Evolutionary conservation across 2,113 vertebrate genomes (phyloP).

Genomic region (Chaenogobius annularis): DNA sequence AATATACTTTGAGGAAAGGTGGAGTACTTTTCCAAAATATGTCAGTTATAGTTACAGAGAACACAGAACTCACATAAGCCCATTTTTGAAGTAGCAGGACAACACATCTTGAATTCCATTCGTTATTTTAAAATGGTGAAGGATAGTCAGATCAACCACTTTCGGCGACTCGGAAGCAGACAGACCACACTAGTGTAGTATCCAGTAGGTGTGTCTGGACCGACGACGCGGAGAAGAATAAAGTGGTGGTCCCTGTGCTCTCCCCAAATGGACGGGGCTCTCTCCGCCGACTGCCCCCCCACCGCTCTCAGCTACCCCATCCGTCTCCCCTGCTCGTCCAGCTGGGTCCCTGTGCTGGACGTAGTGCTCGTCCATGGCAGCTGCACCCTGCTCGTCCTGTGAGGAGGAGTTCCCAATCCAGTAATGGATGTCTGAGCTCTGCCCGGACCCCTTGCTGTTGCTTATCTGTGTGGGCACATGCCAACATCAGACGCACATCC

Average conservation of each 20-base stretch:
- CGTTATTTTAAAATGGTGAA: too few relatives aligned
- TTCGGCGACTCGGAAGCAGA: too few relatives aligned
- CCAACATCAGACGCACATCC: neutral
- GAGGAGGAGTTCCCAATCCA: constrained; percentile 86
- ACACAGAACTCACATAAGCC: constrained; percentile 83
- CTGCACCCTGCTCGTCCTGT: constrained; percentile 86
- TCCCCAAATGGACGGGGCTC: too few relatives aligned
- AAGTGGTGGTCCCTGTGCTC: too few relatives aligned
- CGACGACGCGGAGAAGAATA: too few relatives aligned
- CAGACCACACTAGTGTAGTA: too few relatives aligned
- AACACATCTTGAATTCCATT: too few relatives aligned
- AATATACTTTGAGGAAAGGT: neutral
- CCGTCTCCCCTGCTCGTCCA: constrained; percentile 79
- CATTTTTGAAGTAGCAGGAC: constrained; percentile 88
- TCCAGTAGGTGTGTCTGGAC: too few relatives aligned
- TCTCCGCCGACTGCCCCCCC: constrained; percentile 79
- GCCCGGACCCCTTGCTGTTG: constrained; percentile 51
- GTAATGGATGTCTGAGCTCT: constrained; percentile 81
- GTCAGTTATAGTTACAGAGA: neutral
- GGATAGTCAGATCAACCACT: too few relatives aligned
- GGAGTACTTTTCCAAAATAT: neutral
- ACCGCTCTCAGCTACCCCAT: too few relatives aligned
- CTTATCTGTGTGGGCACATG: constrained; percentile 62
- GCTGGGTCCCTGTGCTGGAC: constrained; percentile 82
- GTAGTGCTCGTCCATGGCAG: constrained; percentile 81